phyloP scores from a whole-genome alignment of 2,113 vertebrate genomes.

The Otus sunia region DNA sequence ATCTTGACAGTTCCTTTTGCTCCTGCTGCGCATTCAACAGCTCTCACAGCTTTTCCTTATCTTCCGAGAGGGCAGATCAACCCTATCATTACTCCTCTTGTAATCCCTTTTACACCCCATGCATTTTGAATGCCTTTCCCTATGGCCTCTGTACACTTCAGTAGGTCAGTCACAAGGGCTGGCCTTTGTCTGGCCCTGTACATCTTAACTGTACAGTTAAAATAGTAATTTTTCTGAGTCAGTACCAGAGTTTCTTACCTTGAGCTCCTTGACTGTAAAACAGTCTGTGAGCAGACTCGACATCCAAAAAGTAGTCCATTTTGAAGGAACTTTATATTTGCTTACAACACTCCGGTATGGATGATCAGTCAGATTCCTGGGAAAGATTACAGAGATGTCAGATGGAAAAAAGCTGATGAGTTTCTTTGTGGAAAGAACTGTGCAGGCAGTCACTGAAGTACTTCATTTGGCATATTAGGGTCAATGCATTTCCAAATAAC shows the following conservation, averaged over 20 bases:
- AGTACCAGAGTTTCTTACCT: slow-evolving; percentile 68
- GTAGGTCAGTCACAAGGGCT: neutral
- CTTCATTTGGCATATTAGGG: slow-evolving; percentile 27
- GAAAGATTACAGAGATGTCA: slow-evolving; percentile 19
- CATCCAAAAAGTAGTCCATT: slow-evolving; percentile 84
- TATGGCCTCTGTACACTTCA: neutral
- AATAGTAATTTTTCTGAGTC: neutral
- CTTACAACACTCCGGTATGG: neutral
- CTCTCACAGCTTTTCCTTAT: neutral
- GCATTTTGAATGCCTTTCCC: neutral
- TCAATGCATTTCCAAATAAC: slow-evolving; percentile 8
- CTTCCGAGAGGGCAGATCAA: neutral
- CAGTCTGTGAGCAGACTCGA: slow-evolving; percentile 80
- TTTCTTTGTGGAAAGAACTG: slow-evolving; percentile 8
- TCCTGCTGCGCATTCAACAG: neutral
- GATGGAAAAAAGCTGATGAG: neutral
- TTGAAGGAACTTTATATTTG: slow-evolving; percentile 57
- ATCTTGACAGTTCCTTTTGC: neutral
- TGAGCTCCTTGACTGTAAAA: slow-evolving; percentile 84
- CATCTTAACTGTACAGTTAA: neutral
- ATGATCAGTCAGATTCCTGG: slow-evolving; percentile 64
- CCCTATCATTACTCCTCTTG: neutral
- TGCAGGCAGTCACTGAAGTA: neutral
- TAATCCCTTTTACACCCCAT: neutral
- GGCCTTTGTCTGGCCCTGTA: neutral